Evolutionary conservation across 2,113 vertebrate species (phyloP), one percentile per base, ranked within the genome.

Genomic region (Ivindomyrus marchei): DNA sequence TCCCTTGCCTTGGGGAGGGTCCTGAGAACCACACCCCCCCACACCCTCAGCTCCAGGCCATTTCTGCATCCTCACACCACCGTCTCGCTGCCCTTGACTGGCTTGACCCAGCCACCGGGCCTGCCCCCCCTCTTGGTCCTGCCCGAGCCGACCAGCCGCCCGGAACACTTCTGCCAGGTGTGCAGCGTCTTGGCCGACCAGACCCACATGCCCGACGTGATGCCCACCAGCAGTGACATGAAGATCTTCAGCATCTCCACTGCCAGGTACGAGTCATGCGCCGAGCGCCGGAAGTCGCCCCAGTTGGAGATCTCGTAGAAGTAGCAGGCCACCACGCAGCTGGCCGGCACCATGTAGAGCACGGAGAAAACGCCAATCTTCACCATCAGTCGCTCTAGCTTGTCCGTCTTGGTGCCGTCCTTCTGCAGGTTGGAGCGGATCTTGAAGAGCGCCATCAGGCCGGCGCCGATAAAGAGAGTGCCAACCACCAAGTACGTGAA

Each of bases 161-260:
- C 96, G 0, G 98, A 97, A 94, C 98, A 99, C 92, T 97, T 98
- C 94, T 98, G 97, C 98, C 98, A 99, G 0, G 98, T 99, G 95
- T 99, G 98, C 56, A 99, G 96, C 11, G 98, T 99, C 93, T 99
- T 99, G 87, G 98, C 98, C 0, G 98, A 99, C 98, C 98, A 99
- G 93, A 99, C 99, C 98, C 98, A 99, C 98, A 99, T 99, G 91
- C 98, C 98, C 2, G 98, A 99, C 0, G 98, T 99, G 94, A 99
- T 99, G 92, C 98, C 98, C 90, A 99, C 98, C 9, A 99, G 95
- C 92, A 99, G 95, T 42, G 98, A 98, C 98, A 99, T 99, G 92
- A 99, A 99, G 91, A 99, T 99, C 91, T 98, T 97, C 17, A 99
- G 96, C 98, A 99, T 99, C 93, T 99, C 98, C 24, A 99, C 97